Percentiles rank a stretch among this genome's conserved stretches.
Evolutionary conservation across 2,113 vertebrate species (phyloP).

Genomic region (Phocoena sinus): DNA sequence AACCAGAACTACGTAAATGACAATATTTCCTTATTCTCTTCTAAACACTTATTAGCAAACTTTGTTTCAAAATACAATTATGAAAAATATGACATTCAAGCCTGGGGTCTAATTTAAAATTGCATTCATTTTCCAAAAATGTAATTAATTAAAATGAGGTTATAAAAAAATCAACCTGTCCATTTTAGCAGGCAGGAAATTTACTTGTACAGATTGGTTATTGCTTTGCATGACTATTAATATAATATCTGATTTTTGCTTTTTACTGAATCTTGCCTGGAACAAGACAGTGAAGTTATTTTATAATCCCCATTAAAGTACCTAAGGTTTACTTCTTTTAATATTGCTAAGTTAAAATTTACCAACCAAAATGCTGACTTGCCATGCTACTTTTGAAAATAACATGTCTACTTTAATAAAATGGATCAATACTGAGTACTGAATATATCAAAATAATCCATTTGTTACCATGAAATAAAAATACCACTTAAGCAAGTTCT

Average conservation of each 20-base stretch:
- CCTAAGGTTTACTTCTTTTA: constrained; percentile 43
- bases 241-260: constrained; percentile 57
- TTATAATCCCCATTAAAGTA: constrained; percentile 68
- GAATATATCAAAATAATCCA: constrained; percentile 64
- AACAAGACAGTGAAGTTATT: constrained; percentile 66
- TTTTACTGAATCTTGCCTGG: constrained; percentile 61
- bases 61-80: constrained; percentile 42
- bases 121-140: constrained; percentile 64
- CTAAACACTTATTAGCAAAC: neutral
- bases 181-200: constrained; percentile 68
- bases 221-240: constrained; percentile 56
- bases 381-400: constrained; percentile 52
- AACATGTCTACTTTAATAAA: constrained; percentile 69
- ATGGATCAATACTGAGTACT: constrained; percentile 33
- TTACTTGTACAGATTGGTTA: constrained; percentile 62
- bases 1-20: neutral
- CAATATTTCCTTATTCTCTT: neutral
- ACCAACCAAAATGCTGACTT: constrained; percentile 57
- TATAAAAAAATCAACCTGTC: constrained; percentile 75
- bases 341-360: constrained; percentile 56
- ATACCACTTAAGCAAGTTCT: constrained; percentile 16
- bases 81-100: constrained; percentile 51
- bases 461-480: constrained; percentile 64
- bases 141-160: constrained; percentile 72
- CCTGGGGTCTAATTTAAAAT: constrained; percentile 59